Base-by-base conservation (phyloP, 2,888 invertebrate genomes). In the Scrobipalpa costella region DNA sequence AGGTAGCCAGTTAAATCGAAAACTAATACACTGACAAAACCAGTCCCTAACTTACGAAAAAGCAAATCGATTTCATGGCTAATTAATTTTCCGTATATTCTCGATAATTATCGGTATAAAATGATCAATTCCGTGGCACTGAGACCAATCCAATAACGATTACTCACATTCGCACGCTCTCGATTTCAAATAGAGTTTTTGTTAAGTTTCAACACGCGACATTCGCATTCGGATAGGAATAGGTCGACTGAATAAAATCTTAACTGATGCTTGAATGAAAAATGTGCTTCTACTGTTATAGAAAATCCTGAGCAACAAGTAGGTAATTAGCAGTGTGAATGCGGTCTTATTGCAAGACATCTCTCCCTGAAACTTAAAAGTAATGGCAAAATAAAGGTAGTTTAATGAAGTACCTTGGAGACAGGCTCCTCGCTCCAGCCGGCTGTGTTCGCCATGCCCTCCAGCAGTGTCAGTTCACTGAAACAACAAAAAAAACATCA, bases 401-500 rank as follows among this genome's bases (percentile, higher is more conserved):
- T 2, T 27, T 27, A 27, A 27, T 27, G 5, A 27, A 2, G 5
- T 78, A 90, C 90, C 86, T 88, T 90, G 63, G 90, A 85, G 72
- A 90, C 78, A 57, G 86, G 89, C 74, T 90, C 90, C 76, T 89
- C 90, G 60, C 84, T 86, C 90, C 90, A 90, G 15, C 86, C 87
- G 47, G 84, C 88, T 69, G 85, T 81, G 73, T 82, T 85, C 63
- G 90, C 90, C 90, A 90, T 90, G 65, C 88, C 87, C 79, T 90
- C 89, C 71, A 84, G 73, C 68, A 88, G 74, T 65, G 88, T 88
- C 79, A 89, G 83, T 80, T 90, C 89, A 84, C 90, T 90, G 83
- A 1, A 88, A 88, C 81, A 87, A 84, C 68, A n/a, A 63, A 62
- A 59, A 27, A 5, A 44, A 50, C 52, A 44, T 57, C 19, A 57